Evolutionary conservation across 2,888 invertebrate genomes (phyloP), one percentile per base, ranked within the genome.

Genomic region (Epistrophe eligans): DNA sequence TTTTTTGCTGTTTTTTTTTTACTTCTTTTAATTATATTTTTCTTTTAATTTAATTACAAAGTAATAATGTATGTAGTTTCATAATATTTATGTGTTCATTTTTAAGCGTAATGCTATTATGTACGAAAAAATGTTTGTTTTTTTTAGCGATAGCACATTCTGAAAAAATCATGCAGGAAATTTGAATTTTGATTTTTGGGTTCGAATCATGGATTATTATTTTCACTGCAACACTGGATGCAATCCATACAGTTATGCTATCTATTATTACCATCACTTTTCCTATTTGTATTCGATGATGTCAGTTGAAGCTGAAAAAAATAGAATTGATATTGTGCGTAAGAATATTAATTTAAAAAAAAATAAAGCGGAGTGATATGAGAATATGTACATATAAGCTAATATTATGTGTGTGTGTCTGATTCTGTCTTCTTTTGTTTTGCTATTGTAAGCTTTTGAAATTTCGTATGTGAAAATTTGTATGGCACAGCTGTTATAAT

Each of bases 211-310:
- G 92, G 90, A 90, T 93, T 93, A 89, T 94, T 94, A 90, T 93
- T 94, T 89, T 94, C 94, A 90, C 94, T 94, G 91, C 95, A 95
- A 93, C 95, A 95, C 91, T 95, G 95, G 90, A 95, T 95, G 93
- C 95, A 95, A 92, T 95, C 95, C 92, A 95, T 95, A 92, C 95
- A 95, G 92, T 95, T 94, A 91, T 95, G 95, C 95, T 95, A 95
- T 95, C 95, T 95, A 74, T 90, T 92, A 89, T 94, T 95, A 89
- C 93, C 94, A 84, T 94, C 94, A 88, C 89, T 91, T 89, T 92
- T 93, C 77, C 91, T 90, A 90, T 90, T 91, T 89, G 91, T 91
- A 90, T 92, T 91, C 89, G 91, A 91, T 89, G 92, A 91, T 88
- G 92, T 92, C 89, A 93, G 88, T 90, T 93, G 93, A 74, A 92